Base-by-base conservation (phyloP, 1,140 invertebrate genomes). In the Hylyphantes graminicola region DNA sequence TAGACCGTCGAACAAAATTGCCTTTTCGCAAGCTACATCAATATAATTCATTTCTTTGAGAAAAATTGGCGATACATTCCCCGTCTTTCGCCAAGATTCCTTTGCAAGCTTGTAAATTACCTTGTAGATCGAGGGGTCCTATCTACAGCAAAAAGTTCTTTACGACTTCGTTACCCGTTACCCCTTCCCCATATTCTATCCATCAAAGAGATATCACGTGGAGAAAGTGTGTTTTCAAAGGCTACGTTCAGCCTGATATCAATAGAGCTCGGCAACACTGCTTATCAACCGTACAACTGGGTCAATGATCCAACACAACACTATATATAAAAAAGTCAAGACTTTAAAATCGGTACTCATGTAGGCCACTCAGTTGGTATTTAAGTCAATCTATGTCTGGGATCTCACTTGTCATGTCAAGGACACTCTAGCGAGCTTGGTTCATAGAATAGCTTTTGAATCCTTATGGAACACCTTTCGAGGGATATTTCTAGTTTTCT, bases 31-130 rank as follows among this genome's bases (percentile, higher is more conserved):
- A 61, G 57, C 74, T 48, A 50, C 57, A 76, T 35, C 35, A 61
- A 76, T 76, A 76, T 76, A 76, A 76, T 76, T 76, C 74, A 76
- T 76, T 76, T 76, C 74, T 76, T 76, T 63, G 57, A 76, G 74
- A 76, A 76, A 51, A 76, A 35, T 76, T 57, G 59, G 74, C 64
- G 61, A 74, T 57, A 63, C 64, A 63, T 76, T 64, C 13, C 61
- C n/a, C 15, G 10, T 76, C 35, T 76, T 76, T 76, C 74, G 64
- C 50, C 74, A 19, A 21, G 59, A 64, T 17, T 76, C 63, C 50
- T 76, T 76, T 64, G 48, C n/a, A 63, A 76, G 74, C 74, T 76
- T 76, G 74, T 78, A 68, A 65, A 78, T 78, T 78, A 78, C 76
- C 65, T 50, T 51, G 65, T 54, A 50, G 76, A 78, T 78, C 76